Evolutionary conservation across 2,113 vertebrate genomes (phyloP).

Genomic region (Chinchilla lanigera): DNA sequence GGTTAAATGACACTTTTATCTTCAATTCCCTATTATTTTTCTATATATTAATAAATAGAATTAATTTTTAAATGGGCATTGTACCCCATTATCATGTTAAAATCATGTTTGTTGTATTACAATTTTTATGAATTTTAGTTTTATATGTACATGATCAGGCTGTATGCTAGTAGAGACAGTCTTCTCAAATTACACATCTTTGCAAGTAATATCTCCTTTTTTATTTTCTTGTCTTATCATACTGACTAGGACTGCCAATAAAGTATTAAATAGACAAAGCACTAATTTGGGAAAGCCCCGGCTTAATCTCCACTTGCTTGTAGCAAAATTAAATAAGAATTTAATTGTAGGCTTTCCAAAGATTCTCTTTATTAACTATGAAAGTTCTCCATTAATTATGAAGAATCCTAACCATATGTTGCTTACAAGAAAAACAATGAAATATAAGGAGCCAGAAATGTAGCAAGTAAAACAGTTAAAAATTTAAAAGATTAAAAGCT

Average conservation of each 20-base stretch:
- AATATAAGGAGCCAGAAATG: neutral
- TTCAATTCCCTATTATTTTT: neutral
- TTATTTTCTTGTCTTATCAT: neutral
- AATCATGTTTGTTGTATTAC: neutral
- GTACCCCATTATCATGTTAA: neutral
- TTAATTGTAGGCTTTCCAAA: neutral
- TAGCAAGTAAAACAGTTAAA: neutral
- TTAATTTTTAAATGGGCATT: neutral
- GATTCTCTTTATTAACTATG: neutral
- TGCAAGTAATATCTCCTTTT: neutral
- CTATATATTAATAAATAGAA: neutral
- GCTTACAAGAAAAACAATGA: neutral
- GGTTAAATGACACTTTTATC: neutral
- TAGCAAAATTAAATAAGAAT: neutral
- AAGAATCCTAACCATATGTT: neutral
- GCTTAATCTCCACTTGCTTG: neutral
- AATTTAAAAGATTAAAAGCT: neutral
- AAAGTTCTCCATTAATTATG: neutral
- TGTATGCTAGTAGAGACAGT: neutral
- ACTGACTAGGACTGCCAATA: neutral
- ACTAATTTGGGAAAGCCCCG: neutral
- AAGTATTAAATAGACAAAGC: neutral
- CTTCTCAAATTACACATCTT: neutral
- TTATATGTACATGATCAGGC: neutral
- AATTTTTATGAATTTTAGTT: neutral